Percentiles rank a stretch among this genome's conserved stretches.
Conservation (phyloP, 2,797 vertebrate species). For the Esox lucius region DNA sequence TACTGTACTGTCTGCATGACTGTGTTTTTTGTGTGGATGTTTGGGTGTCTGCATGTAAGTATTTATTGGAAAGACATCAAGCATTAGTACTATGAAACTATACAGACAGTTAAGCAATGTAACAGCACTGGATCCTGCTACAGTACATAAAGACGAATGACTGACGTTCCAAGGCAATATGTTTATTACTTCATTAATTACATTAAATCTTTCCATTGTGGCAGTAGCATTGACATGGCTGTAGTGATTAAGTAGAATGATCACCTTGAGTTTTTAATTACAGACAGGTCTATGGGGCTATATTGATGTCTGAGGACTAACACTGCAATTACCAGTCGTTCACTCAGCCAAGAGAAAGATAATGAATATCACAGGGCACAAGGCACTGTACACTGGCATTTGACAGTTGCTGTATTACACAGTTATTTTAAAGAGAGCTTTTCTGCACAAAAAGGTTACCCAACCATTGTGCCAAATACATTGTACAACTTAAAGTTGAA, state of each 20-base stretch:
- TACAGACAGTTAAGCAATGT: background rate
- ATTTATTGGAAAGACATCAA: background rate
- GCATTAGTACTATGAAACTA: background rate
- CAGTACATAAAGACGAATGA: background rate
- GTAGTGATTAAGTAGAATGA: constrained; percentile 19
- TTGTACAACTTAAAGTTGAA: background rate
- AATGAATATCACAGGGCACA: background rate
- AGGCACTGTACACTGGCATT: background rate
- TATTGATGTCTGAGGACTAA: constrained; percentile 10
- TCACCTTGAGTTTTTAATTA: constrained; percentile 21
- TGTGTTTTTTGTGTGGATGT: background rate
- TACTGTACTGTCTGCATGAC: background rate
- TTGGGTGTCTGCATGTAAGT: background rate
- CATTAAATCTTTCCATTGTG: constrained; percentile 12
- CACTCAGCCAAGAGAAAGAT: background rate
- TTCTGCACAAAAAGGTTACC: background rate
- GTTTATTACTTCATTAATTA: constrained; percentile 21
- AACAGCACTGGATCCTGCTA: background rate
- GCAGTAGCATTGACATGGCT: constrained; percentile 5
- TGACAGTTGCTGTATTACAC: background rate
- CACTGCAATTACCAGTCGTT: constrained; percentile 1
- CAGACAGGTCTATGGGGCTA: background rate
- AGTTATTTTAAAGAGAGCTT: background rate
- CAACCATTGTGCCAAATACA: background rate
- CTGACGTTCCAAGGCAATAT: background rate